Conservation (phyloP, 2,888 invertebrate species). For the Helicoverpa assulta region DNA sequence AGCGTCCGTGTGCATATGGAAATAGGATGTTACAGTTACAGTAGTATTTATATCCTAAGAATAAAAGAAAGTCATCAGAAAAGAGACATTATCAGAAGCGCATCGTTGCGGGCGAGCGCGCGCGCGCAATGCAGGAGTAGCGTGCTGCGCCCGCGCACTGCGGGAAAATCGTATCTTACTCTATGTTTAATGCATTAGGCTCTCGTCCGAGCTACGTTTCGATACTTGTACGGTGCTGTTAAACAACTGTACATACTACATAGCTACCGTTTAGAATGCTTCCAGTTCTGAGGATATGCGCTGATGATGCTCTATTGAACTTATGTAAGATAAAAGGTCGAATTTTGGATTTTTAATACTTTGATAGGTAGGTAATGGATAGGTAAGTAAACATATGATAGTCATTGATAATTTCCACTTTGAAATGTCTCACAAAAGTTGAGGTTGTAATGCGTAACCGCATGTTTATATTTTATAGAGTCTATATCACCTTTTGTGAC, state of each 20-base stretch:
- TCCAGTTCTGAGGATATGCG: constrained; percentile 18
- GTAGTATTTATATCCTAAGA: constrained; percentile 49
- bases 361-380: too few species aligned
- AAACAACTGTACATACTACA: constrained; percentile 67
- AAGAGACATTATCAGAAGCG: constrained; percentile 76
- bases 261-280: constrained; percentile 48
- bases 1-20: too few species aligned
- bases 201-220: constrained; percentile 58
- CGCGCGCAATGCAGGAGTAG: constrained; percentile 77
- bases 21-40: constrained; percentile 33
- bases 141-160: constrained; percentile 70
- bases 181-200: constrained; percentile 79
- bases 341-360: too few species aligned
- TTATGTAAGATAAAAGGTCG: too few species aligned
- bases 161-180: constrained; percentile 81
- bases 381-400: neutral
- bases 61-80: constrained; percentile 81
- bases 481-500: neutral
- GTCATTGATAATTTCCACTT: neutral
- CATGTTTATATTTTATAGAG: too few species aligned
- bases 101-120: constrained; percentile 79
- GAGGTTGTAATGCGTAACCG: neutral
- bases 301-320: constrained; percentile 4
- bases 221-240: constrained; percentile 67
- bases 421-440: neutral